A percentile compares a stretch with the other conserved stretches of the same genome.
phyloP scores from a whole-genome alignment of 2,797 vertebrate genomes.

The Sylvia borin region DNA sequence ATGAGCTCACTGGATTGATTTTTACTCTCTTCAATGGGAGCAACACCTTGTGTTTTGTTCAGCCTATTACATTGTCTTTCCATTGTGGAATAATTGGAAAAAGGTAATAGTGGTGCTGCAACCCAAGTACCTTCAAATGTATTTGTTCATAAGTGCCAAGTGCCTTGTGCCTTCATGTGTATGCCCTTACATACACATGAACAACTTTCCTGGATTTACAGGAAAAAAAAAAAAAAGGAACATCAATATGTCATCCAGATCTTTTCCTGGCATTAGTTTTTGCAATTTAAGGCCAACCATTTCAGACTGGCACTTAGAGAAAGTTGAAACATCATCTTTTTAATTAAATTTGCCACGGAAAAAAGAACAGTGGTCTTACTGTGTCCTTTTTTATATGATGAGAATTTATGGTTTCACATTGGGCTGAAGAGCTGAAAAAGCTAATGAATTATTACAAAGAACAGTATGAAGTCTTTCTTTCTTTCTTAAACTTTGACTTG shows the following conservation, averaged over 20 bases:
- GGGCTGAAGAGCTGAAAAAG: background rate
- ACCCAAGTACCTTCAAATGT: background rate
- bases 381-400: background rate
- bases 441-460: background rate
- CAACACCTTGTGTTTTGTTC: background rate
- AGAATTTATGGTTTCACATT: background rate
- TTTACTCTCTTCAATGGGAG: background rate
- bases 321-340: background rate
- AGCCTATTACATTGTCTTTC: conserved; percentile 29
- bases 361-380: background rate
- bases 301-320: background rate
- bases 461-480: background rate
- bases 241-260: background rate
- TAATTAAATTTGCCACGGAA: background rate
- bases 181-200: background rate
- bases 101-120: background rate
- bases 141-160: background rate
- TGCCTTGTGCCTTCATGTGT: too few relatives aligned
- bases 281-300: background rate
- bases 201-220: background rate
- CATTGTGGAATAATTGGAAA: background rate
- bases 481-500: background rate
- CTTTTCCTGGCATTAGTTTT: conserved; percentile 1
- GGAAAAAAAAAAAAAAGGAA: background rate
- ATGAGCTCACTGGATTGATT: background rate